Evolutionary conservation across 2,797 vertebrate species (phyloP), one percentile per base, ranked within the genome.

Genomic region (Phoeniculus purpureus): DNA sequence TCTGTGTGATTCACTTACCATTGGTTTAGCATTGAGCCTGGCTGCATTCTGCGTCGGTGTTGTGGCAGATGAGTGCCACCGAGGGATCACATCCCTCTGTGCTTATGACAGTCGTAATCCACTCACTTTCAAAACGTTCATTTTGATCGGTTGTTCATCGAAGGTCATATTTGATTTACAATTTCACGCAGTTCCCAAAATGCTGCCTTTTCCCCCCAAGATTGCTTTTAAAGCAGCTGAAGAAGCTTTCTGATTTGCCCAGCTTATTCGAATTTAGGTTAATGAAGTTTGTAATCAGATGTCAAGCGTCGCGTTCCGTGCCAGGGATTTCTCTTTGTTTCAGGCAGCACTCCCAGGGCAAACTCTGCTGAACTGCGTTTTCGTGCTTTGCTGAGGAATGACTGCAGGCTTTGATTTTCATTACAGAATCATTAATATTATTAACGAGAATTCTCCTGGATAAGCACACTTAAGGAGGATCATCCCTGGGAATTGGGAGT

Each of bases 231-330:
- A 95, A 96, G 88, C 54, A 89, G 81, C 77, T 87, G 80, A 95
- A 93, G 78, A 93, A 81, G 83, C 65, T 89, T 95, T 94, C 43
- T 92, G 18, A 87, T 87, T 96, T 94, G 40, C 78, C 34, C 22
- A 81, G 60, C 74, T 94, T 91, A 88, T 85, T 91, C 96, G 73
- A 96, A 95, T 80, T 95, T 88, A 65, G 73, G 95, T 96, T 97
- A 96, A 96, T 96, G 96, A 96, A 94, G 73, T 96, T 96, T 79
- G 81, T 97, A 97, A 97, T 97, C 96, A 97, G 97, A 95, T 97
- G 97, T 96, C 73, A 91, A 96, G 87, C 80, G 91, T 93, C 52
- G 6, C 31, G 89, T 97, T 96, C 95, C 94, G 96, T 92, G 83
- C 81, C 77, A 87, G 79, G 92, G 93, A 94, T 95, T 96, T 94